Evolutionary conservation across 2,113 vertebrate genomes (phyloP), one percentile per base, ranked within the genome.

Genomic region (Helogale parvula): DNA sequence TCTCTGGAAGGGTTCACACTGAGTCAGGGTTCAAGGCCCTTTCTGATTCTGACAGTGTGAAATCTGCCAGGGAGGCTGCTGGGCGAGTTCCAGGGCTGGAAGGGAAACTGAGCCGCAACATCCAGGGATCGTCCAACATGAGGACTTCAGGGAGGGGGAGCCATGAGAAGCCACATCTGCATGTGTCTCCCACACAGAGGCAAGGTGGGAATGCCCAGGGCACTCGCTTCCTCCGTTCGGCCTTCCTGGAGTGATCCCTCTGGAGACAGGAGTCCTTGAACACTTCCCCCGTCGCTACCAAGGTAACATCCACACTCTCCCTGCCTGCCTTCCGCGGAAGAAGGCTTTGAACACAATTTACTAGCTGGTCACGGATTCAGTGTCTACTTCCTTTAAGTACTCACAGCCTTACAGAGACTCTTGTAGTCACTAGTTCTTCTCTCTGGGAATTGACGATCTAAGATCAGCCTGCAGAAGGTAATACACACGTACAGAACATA

Each of bases 141-240:
- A 21, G 83, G 79, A 82, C 41, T 80, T 82, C 5, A 14, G 35
- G 45, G 93, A 93, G 47, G 57, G n/a, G 10, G 1, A 33, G 31
- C 41, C 13, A 4, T 17, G 4, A 23, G 9, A 8, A n/a, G 1
- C 9, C 7, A 7, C 3, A 5, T 35, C 45, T 45, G 15, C 16
- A 3, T 12, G 25, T 60, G 31, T 60, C 35, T 69, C 35, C 19
- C 27, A n/a, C 41, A 2, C 80, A 33, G 52, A 77, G 50, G n/a
- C 76, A 38, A 45, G 1, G 23, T 7, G 1, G n/a, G 79, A 31
- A 10, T 7, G 16, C 9, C 11, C 0, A 9, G 68, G 50, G 38
- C 60, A 11, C 25, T 68, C 14, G 14, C 14, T 41, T 45, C 14
- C 47, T 68, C 33, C 68, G 2, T 5, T 10, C 0, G 0, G n/a